Base-by-base conservation (phyloP, 2,113 vertebrate species). In the Leiothrix lutea region DNA sequence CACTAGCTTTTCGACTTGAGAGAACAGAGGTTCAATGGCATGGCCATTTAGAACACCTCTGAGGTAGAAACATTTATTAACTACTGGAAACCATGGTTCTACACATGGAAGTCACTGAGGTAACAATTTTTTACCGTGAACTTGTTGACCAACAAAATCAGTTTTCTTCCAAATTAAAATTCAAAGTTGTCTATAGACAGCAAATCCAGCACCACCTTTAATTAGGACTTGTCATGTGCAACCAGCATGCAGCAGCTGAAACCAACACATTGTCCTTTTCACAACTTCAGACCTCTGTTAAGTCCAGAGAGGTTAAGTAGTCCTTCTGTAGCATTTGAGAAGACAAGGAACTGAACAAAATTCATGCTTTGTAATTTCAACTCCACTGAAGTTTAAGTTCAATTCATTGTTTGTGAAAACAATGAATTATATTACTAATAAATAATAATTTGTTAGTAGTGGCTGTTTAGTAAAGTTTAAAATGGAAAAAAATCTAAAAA, bases 221-320 rank as follows among this genome's bases (percentile, higher is more conserved):
- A 78, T 44, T 6, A 62, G 8, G 44, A 70, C 16, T 44, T 58
- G 23, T n/a, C 38, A 35, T 6, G 6, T 71, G 35, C 35, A 86
- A 74, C 8, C 22, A n/a, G 21, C 0, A 0, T 12, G 24, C 40
- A 80, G 38, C 29, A 64, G 35, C 4, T 75, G 40, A 73, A 20
- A 54, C 47, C 22, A 60, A 38, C 9, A 38, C 9, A 58, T 3
- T 29, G 35, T 60, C 25, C 8, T 33, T 28, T 62, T 42, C 56
- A 81, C 0, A 0, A 35, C 33, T 67, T 80, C 53, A 85, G 65
- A 66, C 13, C 14, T 74, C 6, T 16, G 1, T 31, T 33, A 58
- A 36, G 11, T 36, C 8, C 45, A 67, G 35, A 81, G 23, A 56
- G 9, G 24, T 62, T 81, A 62, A 80, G 71, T 0, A 36, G 29